Evolutionary conservation across 2,797 vertebrate species (phyloP).

Genomic region (Gymnoscopelus braueri): DNA sequence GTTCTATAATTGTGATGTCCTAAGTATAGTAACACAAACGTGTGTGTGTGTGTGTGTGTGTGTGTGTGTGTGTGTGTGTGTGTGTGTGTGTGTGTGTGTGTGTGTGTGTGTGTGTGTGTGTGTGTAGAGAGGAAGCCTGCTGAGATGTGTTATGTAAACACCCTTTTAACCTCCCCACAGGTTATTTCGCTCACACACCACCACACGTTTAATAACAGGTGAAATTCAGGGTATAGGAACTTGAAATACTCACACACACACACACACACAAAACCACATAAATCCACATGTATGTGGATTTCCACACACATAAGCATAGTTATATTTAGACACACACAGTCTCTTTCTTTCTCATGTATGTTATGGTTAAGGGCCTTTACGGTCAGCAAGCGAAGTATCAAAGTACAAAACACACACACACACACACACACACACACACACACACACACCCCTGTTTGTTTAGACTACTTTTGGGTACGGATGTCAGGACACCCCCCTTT

Average conservation of each 20-base stretch:
- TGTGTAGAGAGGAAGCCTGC: conserved; percentile 32
- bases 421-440: conserved; percentile 9
- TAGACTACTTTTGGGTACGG: too few species aligned
- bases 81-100: conserved; percentile 1
- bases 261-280: background rate
- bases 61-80: conserved; percentile 4
- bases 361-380: too few species aligned
- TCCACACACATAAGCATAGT: background rate
- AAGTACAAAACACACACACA: background rate
- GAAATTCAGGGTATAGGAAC: conserved; percentile 16
- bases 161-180: conserved; percentile 22
- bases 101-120: conserved; percentile 4
- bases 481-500: too few species aligned
- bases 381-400: background rate
- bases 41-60: conserved; percentile 12
- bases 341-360: too few species aligned
- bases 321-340: background rate
- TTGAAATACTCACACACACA: background rate
- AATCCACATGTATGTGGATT: background rate
- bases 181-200: conserved; percentile 5
- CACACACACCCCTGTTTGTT: too few species aligned
- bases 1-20: too few species aligned
- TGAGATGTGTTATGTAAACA: conserved; percentile 51
- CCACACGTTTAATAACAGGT: conserved; percentile 45
- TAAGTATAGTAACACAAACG: too few species aligned